phyloP scores from a whole-genome alignment of 1,140 invertebrate genomes.

The Triops cancriformis region DNA sequence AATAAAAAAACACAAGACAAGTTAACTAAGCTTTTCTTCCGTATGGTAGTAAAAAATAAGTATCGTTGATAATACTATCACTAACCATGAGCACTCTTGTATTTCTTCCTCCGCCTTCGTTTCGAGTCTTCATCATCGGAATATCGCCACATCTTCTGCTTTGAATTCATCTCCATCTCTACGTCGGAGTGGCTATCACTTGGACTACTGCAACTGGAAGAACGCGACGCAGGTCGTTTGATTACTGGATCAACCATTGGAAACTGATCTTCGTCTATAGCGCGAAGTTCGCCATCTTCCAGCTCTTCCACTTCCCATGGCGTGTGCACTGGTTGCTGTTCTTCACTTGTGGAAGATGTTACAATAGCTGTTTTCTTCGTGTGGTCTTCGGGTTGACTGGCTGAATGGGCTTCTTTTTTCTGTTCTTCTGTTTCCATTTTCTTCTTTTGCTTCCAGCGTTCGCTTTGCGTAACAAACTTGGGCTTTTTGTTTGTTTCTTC shows the following conservation, averaged over 20 bases:
- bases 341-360: neutral
- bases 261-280: neutral
- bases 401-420: neutral
- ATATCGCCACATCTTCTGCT: neutral
- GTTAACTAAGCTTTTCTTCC: neutral
- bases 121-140: neutral
- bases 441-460: neutral
- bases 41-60: neutral
- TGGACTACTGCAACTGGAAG: neutral
- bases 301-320: neutral
- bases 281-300: neutral
- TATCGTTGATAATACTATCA: no score
- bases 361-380: neutral
- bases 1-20: neutral
- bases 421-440: neutral
- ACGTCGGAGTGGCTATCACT: neutral
- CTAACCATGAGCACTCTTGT: constrained; percentile 13
- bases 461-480: constrained; percentile 21
- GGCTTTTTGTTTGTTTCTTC: constrained; percentile 7
- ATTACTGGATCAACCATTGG: constrained; percentile 6
- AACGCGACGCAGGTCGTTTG: neutral
- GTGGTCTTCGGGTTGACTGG: neutral
- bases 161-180: neutral
- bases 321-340: neutral
- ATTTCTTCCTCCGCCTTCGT: neutral